Evolutionary conservation across 92 coral and sea anemone genomes (phyloP), one percentile per base, ranked within the genome.

Genomic region (Anthopleura xanthogrammica): DNA sequence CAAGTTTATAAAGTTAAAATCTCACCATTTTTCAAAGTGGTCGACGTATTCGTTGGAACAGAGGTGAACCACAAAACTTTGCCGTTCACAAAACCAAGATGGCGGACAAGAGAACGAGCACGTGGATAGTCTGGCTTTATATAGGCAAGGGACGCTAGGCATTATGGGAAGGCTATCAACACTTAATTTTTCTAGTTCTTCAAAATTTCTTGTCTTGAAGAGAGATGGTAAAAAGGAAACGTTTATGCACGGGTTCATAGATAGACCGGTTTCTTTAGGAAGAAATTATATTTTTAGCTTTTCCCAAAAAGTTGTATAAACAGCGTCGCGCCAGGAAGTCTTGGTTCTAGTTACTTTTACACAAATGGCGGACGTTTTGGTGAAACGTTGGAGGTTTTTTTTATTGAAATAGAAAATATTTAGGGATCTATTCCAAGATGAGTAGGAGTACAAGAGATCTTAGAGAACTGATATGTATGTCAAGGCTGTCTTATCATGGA

Each of bases 31-130:
- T 89, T 76, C 83, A 87, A 81, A 85, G 90, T 94, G 99, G 99
- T 90, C 99, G 94, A 97, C 99, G 90, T 97, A 97, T 94, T 94
- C 99, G 92, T 80, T 77, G 52, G 99, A 97, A 94, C 93, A 97
- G 99, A 91, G 99, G 99, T 97, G 99, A 97, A 92, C 99, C 99
- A 92, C 87, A 82, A 73, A 23, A 70, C 92, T 89, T 41, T 65
- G 84, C 82, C 78, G 89, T 86, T 83, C 80, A 29, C 52, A 70
- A 58, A 76, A 22, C 75, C 91, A 94, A 94, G 77, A 94, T 94
- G 98, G 98, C 90, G 98, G 88, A 82, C 64, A 84, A 89, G 88
- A 85, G 88, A 24, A 85, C 8, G 64, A 66, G 68, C 88, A 89
- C 85, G 92, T 85, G 88, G 77, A 46, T 24, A 10, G 52, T 23